Evolutionary conservation across 2,797 vertebrate species (phyloP), one percentile per base, ranked within the genome.

Genomic region (Harpagifer antarcticus): DNA sequence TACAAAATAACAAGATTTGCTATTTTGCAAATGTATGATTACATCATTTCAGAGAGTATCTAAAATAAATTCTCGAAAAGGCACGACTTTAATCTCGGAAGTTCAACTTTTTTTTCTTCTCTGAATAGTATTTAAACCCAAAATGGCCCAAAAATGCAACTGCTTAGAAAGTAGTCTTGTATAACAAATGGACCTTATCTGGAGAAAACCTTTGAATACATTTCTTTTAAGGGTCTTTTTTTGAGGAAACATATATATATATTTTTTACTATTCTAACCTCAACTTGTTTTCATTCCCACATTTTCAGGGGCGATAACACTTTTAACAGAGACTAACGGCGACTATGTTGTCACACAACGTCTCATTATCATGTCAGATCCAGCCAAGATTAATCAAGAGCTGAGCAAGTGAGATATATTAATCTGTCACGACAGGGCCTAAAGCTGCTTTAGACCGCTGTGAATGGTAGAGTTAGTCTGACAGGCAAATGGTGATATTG

Each of bases 401-500:
- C 81, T 75, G 67, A 55, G 43, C 48, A 49, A 66, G 68, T 52
- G 19, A 58, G 77, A 76, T 72, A 48, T 58, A 78, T 77, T 57
- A 54, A 78, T 89, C 79, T 66, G 68, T 68, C 11, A 27, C 2
- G 55, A 59, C 72, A 9, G 69, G 60, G 64, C 40, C 77, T 64
- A 60, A 78, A 76, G 76, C 71, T 2, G 75, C 74, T 85, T 79
- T 45, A 54, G 58, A 45, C 63, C 11, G 53, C n/a, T 2, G 33
- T 55, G 66, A 84, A 68, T 14, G 56, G 31, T 27, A 60, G 61
- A 75, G 72, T 53, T 31, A 47, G 48, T 52, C 79, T 74, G 87
- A 87, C 79, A 84, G 89, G 74, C 52, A 78, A 88, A 78, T 68
- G 67, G 66, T 68, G 74, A 85, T 82, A 76, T 64, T 71, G 83